Base-by-base conservation (phyloP, 2,113 vertebrate genomes). In the Sebastes fasciatus region DNA sequence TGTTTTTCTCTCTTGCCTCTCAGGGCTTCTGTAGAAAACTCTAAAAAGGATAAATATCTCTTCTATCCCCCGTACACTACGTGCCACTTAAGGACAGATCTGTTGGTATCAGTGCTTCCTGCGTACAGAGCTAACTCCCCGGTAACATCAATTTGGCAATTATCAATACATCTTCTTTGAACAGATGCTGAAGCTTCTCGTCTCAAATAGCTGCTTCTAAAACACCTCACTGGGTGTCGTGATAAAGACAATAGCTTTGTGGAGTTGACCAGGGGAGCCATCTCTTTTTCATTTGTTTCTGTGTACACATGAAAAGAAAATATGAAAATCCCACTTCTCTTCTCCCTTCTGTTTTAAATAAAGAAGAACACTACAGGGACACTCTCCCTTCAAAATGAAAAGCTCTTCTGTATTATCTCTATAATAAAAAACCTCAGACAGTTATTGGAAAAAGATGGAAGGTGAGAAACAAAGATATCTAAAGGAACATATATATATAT, bases 341-440 rank as follows among this genome's bases (percentile, higher is more conserved):
- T 54, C 7, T 71, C 21, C 34, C 65, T 61, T 10, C 62, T 64
- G n/a, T 80, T 77, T 34, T 57, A 70, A 87, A 77, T 51, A 84
- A 84, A 57, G 45, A 64, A 46, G 55, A 71, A 40, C 60, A 76
- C 45, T 11, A 49, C 9, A 8, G 80, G 58, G 61, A 62, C 13
- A 1, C 55, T 48, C 12, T n/a, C n/a, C 7, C 69, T 63, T 19
- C 55, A 63, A 81, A 61, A 46, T 13, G 14, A 54, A 80, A 21
- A 52, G 23, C 46, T 54, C 43, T 16, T 75, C 46, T 49, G 23
- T 73, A 17, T 64, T 34, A 65, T 58, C 58, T 40, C 69, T 5
- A 8, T 13, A 68, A 74, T 58, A 64, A 58, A 63, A 45, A 64
- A 52, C 4, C 14, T n/a, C 3, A 34, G 40, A 42, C 16, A 19